Evolutionary conservation across 2,113 vertebrate species (phyloP).

Genomic region (Murina feae): DNA sequence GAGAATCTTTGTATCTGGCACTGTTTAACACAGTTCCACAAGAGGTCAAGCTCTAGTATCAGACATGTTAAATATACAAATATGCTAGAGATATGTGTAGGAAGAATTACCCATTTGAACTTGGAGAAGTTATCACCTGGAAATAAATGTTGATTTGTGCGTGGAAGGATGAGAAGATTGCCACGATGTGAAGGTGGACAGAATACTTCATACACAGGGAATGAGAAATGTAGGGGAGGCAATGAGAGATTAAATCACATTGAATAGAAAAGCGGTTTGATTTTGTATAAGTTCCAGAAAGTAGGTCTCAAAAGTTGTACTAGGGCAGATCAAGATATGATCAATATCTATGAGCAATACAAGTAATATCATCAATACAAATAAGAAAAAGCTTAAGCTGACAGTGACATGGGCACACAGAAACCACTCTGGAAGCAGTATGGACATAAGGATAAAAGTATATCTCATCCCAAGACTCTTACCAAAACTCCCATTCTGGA

Average conservation of each 20-base stretch:
- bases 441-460: background rate
- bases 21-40: background rate
- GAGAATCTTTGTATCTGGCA: background rate
- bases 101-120: background rate
- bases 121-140: background rate
- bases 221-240: background rate
- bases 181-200: background rate
- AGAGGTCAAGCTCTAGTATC: background rate
- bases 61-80: background rate
- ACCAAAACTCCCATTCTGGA: background rate
- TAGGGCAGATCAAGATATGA: background rate
- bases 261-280: background rate
- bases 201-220: background rate
- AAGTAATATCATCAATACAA: background rate
- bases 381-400: background rate
- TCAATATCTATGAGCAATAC: background rate
- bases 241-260: background rate
- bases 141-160: background rate
- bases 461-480: background rate
- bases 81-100: background rate
- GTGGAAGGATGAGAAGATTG: background rate
- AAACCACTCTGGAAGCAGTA: background rate
- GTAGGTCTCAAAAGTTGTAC: background rate
- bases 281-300: background rate
- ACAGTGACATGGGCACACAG: background rate